A percentile compares a stretch with the other conserved stretches of the same genome.
phyloP scores from a whole-genome alignment of 1,140 invertebrate species.

The Tetragnatha versicolor region DNA sequence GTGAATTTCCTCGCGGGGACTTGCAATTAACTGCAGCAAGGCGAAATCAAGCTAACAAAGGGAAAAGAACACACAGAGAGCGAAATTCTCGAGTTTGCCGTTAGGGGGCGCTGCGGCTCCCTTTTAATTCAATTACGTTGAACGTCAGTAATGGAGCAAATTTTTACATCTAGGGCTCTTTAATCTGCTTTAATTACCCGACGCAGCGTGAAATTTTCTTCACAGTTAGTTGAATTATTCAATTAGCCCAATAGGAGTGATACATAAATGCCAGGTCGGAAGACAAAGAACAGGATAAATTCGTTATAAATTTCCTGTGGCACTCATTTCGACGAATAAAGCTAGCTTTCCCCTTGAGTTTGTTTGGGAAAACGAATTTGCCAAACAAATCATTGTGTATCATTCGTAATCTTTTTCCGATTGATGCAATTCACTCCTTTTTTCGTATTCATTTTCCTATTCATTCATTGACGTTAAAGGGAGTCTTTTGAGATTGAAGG shows the following conservation, averaged over 20 bases:
- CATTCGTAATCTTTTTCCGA: too few relatives aligned
- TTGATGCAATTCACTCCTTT: too few relatives aligned
- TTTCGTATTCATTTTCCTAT: too few relatives aligned
- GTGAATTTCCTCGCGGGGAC: slow-evolving; percentile 40
- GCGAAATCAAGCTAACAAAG: slow-evolving; percentile 36
- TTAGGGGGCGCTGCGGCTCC: slow-evolving; percentile 20
- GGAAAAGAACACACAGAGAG: background rate
- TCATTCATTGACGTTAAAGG: too few relatives aligned
- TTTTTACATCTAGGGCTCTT: slow-evolving; percentile 38
- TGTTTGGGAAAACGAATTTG: too few relatives aligned
- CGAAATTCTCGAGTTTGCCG: background rate
- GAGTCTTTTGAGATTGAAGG: too few relatives aligned
- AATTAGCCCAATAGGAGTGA: slow-evolving; percentile 41
- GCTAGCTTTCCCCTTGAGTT: too few relatives aligned
- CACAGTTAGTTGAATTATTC: slow-evolving; percentile 48
- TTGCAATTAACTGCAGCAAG: slow-evolving; percentile 44
- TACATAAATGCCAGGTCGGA: slow-evolving; percentile 29
- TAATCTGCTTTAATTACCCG: slow-evolving; percentile 50
- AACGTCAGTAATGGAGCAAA: slow-evolving; percentile 42
- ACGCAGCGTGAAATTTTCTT: slow-evolving; percentile 46
- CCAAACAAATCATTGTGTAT: too few relatives aligned
- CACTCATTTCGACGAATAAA: too few relatives aligned
- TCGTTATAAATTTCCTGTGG: slow-evolving; percentile 35
- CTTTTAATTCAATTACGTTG: slow-evolving; percentile 41
- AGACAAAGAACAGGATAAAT: slow-evolving; percentile 28